Conservation (phyloP, 2,888 invertebrate species). For the Osmoderma eremita region DNA sequence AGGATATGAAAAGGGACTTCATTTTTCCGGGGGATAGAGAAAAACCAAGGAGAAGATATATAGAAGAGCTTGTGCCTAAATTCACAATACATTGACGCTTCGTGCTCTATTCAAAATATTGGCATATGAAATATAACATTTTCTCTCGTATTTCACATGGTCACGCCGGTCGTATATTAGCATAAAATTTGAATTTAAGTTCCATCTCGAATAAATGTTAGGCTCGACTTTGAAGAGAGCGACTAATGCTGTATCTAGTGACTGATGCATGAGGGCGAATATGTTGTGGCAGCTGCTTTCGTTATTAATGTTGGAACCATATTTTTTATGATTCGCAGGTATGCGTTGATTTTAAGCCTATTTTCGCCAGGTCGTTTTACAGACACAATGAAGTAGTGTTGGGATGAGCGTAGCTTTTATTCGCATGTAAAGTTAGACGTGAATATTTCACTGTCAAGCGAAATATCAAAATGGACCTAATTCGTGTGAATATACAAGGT, state of each 20-base stretch:
- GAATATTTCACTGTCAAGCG: too few species aligned
- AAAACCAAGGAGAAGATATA: not conserved
- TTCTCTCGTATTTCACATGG: not conserved
- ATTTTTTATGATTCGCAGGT: too few species aligned
- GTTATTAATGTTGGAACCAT: too few species aligned
- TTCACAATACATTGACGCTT: conserved; percentile 23
- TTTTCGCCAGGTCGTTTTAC: too few species aligned
- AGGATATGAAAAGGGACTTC: conserved; percentile 12
- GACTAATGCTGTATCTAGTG: not conserved
- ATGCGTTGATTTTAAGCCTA: too few species aligned
- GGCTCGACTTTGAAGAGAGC: not conserved
- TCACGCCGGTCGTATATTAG: conserved; percentile 1
- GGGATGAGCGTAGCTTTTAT: too few species aligned
- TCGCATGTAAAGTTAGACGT: too few species aligned
- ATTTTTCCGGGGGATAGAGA: not conserved
- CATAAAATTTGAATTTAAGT: conserved; percentile 28
- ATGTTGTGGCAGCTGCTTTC: too few species aligned
- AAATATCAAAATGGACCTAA: too few species aligned
- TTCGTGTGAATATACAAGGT: too few species aligned
- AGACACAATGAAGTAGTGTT: too few species aligned
- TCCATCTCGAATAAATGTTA: not conserved
- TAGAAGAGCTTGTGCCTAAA: not conserved
- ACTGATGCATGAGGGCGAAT: too few species aligned
- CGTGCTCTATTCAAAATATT: conserved; percentile 19
- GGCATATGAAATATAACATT: conserved; percentile 24